Percentiles rank a stretch among this genome's conserved stretches.
phyloP scores from a whole-genome alignment of 2,113 vertebrate genomes.

The Dascyllus trimaculatus region DNA sequence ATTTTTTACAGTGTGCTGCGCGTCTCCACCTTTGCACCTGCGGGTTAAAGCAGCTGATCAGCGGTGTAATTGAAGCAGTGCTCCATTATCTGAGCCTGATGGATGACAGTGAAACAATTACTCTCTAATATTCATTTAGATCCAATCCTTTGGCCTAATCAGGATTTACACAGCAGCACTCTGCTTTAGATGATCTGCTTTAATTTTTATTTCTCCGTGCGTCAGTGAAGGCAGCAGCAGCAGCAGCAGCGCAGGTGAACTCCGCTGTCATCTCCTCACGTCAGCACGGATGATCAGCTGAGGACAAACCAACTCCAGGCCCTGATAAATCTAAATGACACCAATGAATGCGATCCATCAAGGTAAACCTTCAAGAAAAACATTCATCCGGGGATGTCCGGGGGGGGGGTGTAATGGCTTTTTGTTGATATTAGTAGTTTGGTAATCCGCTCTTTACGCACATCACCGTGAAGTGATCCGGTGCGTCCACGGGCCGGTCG shows the following conservation, averaged over 20 bases:
- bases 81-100: conserved; percentile 50
- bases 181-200: conserved; percentile 7
- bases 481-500: background rate
- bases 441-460: background rate
- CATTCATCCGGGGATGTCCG: background rate
- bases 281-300: conserved; percentile 37
- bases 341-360: conserved; percentile 52
- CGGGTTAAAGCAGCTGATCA: conserved; percentile 66
- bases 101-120: conserved; percentile 49
- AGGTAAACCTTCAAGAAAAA: background rate
- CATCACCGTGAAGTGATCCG: background rate
- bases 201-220: background rate
- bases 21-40: conserved; percentile 36
- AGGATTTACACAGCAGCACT: conserved; percentile 22
- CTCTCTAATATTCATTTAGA: conserved; percentile 48
- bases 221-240: conserved; percentile 5
- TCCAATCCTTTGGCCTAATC: conserved; percentile 24
- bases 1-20: too few relatives aligned
- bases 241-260: background rate
- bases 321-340: conserved; percentile 35
- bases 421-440: background rate
- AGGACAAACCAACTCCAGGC: conserved; percentile 40
- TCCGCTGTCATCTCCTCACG: conserved; percentile 18
- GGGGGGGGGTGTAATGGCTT: background rate
- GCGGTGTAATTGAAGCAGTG: conserved; percentile 55